A percentile compares a stretch with the other conserved stretches of the same genome.
phyloP scores from a whole-genome alignment of 2,797 vertebrate genomes.

The Adelosebastes latens region DNA sequence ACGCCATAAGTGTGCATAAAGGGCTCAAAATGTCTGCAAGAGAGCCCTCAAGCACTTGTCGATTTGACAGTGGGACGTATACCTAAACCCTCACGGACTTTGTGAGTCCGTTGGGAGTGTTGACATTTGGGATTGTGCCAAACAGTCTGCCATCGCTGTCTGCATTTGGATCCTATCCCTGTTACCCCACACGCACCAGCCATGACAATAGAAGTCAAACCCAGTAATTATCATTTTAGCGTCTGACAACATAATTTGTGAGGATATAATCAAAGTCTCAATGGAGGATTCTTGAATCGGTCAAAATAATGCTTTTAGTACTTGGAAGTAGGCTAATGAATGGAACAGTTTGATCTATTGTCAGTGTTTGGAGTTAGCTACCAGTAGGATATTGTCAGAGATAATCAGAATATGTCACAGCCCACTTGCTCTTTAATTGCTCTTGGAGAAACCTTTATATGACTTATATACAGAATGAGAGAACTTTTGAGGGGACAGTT shows the following conservation, averaged over 20 bases:
- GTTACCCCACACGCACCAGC: not conserved
- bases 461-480: not conserved
- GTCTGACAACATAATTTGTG: slow-evolving; percentile 22
- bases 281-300: not conserved
- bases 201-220: slow-evolving; percentile 1
- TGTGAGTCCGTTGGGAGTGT: not conserved
- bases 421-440: slow-evolving; percentile 14
- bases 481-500: not conserved
- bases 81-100: not conserved
- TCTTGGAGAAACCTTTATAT: not conserved
- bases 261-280: slow-evolving; percentile 37
- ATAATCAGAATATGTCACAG: slow-evolving; percentile 31
- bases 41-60: not conserved
- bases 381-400: slow-evolving; percentile 12
- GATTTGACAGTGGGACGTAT: too few species aligned
- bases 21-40: too few species aligned
- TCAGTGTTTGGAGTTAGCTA: slow-evolving; percentile 8
- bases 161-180: not conserved
- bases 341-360: not conserved
- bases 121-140: not conserved
- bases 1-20: too few species aligned
- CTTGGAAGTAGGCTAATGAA: slow-evolving; percentile 18
- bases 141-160: not conserved
- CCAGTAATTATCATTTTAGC: slow-evolving; percentile 26
- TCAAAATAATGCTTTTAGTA: not conserved